phyloP scores from a whole-genome alignment of 2,113 vertebrate genomes.

The Antennarius striatus region DNA sequence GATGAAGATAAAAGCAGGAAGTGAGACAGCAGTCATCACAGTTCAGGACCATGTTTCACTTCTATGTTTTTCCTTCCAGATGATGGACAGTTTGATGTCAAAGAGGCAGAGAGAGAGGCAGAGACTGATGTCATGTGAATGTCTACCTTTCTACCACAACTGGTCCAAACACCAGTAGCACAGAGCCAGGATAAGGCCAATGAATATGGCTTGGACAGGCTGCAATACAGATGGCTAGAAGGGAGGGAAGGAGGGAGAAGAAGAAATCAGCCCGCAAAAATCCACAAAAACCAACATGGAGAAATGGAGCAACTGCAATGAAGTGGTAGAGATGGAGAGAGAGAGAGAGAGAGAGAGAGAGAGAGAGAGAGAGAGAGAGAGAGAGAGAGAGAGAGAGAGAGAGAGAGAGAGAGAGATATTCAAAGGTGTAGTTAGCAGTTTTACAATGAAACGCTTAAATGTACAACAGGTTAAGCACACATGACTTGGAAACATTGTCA shows the following conservation, averaged over 20 bases:
- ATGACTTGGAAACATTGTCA: too few relatives aligned
- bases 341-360: neutral
- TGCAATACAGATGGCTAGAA: constrained; percentile 99
- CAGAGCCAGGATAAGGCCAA: constrained; percentile 99
- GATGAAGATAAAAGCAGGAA: constrained; percentile 13
- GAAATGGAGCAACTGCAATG: constrained; percentile 60
- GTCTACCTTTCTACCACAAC: constrained; percentile 99
- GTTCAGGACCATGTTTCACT: constrained; percentile 17
- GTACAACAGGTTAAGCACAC: too few relatives aligned
- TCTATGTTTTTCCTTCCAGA: constrained; percentile 25
- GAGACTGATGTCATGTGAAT: constrained; percentile 76
- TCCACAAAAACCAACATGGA: constrained; percentile 72
- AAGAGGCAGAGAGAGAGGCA: constrained; percentile 47
- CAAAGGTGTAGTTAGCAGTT: constrained; percentile 32
- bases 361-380: neutral
- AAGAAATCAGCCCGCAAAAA: constrained; percentile 70
- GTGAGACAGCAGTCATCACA: constrained; percentile 1
- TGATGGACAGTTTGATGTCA: constrained; percentile 21
- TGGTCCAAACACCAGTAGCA: constrained; percentile 99
- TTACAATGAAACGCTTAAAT: too few relatives aligned
- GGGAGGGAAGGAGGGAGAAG: constrained; percentile 82
- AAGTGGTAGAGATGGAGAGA: neutral
- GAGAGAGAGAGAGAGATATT: neutral
- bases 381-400: neutral
- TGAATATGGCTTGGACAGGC: constrained; percentile 99